Conservation (phyloP, 2,888 invertebrate genomes). For the Campoplex nolae region DNA sequence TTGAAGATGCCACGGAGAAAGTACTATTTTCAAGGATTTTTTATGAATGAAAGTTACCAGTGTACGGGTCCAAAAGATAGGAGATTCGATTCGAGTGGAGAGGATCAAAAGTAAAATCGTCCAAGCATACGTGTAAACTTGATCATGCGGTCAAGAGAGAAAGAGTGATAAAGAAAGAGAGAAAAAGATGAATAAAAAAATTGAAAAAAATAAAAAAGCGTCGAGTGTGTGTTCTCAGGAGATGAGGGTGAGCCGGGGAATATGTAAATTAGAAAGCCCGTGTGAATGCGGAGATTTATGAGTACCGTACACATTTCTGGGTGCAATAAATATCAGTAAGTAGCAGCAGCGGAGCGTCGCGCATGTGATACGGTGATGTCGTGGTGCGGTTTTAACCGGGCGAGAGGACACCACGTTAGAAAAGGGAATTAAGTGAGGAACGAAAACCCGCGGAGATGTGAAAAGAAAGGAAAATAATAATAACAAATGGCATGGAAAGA, state of each 20-base stretch:
- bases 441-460: slow-evolving; percentile 61
- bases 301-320: slow-evolving; percentile 84
- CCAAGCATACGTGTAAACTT: slow-evolving; percentile 8
- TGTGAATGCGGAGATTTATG: slow-evolving; percentile 85
- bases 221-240: slow-evolving; percentile 55
- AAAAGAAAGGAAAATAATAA: slow-evolving; percentile 63
- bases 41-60: not conserved
- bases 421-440: slow-evolving; percentile 63
- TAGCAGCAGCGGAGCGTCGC: slow-evolving; percentile 78
- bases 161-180: slow-evolving; percentile 42
- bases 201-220: slow-evolving; percentile 47
- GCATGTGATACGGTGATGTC: slow-evolving; percentile 66
- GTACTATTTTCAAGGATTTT: not conserved
- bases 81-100: not conserved
- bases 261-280: slow-evolving; percentile 85
- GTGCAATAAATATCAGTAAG: slow-evolving; percentile 85
- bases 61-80: not conserved
- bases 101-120: not conserved
- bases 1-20: not conserved
- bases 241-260: slow-evolving; percentile 76
- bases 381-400: slow-evolving; percentile 41
- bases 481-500: slow-evolving; percentile 27
- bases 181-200: slow-evolving; percentile 54
- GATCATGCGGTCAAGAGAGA: slow-evolving; percentile 14
- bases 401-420: slow-evolving; percentile 45